Base-by-base conservation (phyloP, 2,797 vertebrate species). In the Austrolebias charrua region DNA sequence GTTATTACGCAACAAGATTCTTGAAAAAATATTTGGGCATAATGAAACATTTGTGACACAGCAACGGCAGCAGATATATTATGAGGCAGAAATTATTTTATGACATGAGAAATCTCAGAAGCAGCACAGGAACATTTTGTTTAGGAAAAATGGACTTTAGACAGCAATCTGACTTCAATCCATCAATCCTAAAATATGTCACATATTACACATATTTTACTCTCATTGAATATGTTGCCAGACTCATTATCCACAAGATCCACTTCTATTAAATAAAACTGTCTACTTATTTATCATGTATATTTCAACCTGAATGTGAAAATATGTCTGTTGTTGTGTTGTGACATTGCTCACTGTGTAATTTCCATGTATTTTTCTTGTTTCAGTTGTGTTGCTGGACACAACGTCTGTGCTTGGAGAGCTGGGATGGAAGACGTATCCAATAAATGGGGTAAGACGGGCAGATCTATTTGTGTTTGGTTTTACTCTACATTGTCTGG, bases 391-490 rank as follows among this genome's bases (percentile, higher is more conserved):
- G 83, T 90, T 98, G 87, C 93, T 98, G 87, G 96, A 98, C 90
- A 97, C 96, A 67, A 96, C 95, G 31, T 90, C 94, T 75, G 95
- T 93, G 67, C 91, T 97, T 0, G 96, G 96, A 83, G 96, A 98
- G 77, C 92, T 97, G 13, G 95, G 95, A 92, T 98, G 96, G 96
- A 98, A 95, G 90, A 96, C 95, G 0, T 97, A 97, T 90, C 96
- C 96, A 51, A 86, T 96, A 89, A 98, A 98, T 73, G 95, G 96
- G 94, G 96, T 97, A 93, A 96, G 96, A 86, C 64, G 52, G 51
- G 49, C n/a, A 59, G 16, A 51, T 61, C 50, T 53, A 35, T 20
- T 71, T 69, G 14, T 16, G 10, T 51, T 78, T 0, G 0, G 15
- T 60, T 15, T 52, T 24, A 50, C 57, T 66, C 52, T 64, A 68